A percentile compares a stretch with the other conserved stretches of the same genome.
Conservation (phyloP, 2,888 invertebrate species). For the Sarcophaga carnaria region DNA sequence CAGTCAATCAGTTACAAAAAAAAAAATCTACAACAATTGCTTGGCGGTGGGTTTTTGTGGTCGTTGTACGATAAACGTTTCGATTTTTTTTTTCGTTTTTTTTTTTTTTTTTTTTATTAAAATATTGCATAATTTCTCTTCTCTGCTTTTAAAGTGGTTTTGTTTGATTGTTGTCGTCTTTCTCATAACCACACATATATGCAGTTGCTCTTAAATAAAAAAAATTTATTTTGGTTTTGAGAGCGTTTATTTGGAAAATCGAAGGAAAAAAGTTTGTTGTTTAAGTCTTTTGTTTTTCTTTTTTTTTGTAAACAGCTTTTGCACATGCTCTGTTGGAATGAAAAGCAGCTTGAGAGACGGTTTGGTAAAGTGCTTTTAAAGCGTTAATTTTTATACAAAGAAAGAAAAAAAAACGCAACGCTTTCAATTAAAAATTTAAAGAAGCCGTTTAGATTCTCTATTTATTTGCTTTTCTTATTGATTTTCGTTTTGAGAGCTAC, state of each 20-base stretch:
- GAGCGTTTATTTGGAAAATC: not conserved
- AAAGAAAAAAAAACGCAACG: not conserved
- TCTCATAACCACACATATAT: not conserved
- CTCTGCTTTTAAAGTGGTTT: slow-evolving; percentile 12
- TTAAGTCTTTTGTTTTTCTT: too few relatives aligned
- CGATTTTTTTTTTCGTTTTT: slow-evolving; percentile 23
- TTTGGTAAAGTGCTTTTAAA: not conserved
- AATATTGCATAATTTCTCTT: slow-evolving; percentile 61
- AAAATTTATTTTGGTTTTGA: not conserved
- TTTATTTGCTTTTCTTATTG: not conserved
- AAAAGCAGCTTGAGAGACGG: not conserved
- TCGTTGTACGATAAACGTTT: slow-evolving; percentile 68
- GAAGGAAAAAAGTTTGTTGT: not conserved
- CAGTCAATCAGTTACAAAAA: not conserved
- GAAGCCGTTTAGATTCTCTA: slow-evolving; percentile 22
- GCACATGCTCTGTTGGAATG: slow-evolving; percentile 45
- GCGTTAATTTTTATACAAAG: not conserved
- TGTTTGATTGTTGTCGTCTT: not conserved
- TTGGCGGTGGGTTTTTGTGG: slow-evolving; percentile 45
- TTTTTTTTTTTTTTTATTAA: not conserved
- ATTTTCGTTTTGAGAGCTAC: not conserved
- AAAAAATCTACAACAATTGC: not conserved
- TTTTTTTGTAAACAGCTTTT: slow-evolving; percentile 52
- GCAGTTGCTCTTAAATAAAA: too few relatives aligned
- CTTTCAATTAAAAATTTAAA: slow-evolving; percentile 29